Evolutionary conservation across 2,888 invertebrate species (phyloP).

Genomic region (Lasius platythorax): DNA sequence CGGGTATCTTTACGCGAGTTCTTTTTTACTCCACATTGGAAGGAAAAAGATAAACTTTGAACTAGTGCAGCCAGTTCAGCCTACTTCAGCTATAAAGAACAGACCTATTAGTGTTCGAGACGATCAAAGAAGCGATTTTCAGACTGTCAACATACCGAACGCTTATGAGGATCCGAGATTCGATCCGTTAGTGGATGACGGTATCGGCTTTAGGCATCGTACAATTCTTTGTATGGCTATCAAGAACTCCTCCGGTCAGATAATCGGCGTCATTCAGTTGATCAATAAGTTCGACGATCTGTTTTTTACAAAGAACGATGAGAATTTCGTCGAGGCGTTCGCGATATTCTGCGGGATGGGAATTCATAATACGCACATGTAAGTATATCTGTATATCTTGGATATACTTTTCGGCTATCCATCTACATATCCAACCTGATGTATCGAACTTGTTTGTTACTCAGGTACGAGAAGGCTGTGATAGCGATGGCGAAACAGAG

Average conservation of each 20-base stretch:
- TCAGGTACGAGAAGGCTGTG: conserved; percentile 96
- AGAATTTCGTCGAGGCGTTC: conserved; percentile 98
- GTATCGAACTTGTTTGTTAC: conserved; percentile 9
- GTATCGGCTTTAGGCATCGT: conserved; percentile 93
- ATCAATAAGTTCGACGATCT: conserved; percentile 97
- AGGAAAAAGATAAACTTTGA: no score
- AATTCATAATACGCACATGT: conserved; percentile 98
- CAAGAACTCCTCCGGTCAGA: conserved; percentile 96
- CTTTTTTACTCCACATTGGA: no score
- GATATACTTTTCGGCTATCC: no score
- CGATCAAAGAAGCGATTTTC: conserved; percentile 77
- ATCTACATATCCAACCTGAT: not conserved
- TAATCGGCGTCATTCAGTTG: conserved; percentile 96
- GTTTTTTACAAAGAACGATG: conserved; percentile 97
- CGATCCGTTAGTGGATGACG: conserved; percentile 95
- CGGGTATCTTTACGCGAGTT: no score
- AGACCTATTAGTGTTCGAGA: not conserved
- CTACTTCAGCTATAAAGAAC: no score
- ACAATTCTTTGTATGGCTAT: conserved; percentile 98
- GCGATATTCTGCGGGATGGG: conserved; percentile 99
- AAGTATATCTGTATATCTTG: conserved; percentile 73
- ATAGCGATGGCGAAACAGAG: conserved; percentile 98
- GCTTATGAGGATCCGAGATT: conserved; percentile 96
- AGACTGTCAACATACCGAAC: conserved; percentile 97
- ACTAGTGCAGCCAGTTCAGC: no score